Evolutionary conservation across 1,140 invertebrate genomes (phyloP).

Genomic region (Spodoptera frugiperda): DNA sequence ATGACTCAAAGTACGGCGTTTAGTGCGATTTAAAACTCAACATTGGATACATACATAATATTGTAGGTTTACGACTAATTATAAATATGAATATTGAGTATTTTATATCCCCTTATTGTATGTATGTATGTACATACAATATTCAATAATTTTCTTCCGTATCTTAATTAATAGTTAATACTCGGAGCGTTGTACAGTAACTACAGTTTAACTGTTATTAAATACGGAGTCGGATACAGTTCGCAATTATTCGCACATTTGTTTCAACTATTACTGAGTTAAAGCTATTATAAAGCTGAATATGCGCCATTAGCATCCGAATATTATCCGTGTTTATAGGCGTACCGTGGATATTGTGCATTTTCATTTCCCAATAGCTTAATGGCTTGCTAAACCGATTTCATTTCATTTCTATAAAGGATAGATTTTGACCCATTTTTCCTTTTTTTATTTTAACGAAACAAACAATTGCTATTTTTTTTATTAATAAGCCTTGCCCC

Average conservation of each 20-base stretch:
- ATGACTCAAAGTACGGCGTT: too few relatives aligned
- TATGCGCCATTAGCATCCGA: conserved; percentile 42
- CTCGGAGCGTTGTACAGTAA: not conserved
- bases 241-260: conserved; percentile 31
- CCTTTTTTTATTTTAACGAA: too few relatives aligned
- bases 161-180: not conserved
- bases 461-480: too few relatives aligned
- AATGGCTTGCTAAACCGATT: conserved; percentile 67
- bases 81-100: too few relatives aligned
- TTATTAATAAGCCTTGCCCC: too few relatives aligned
- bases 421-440: too few relatives aligned
- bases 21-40: too few relatives aligned
- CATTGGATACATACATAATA: too few relatives aligned
- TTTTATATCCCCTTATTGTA: too few relatives aligned
- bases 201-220: conserved; percentile 19
- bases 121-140: too few relatives aligned
- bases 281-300: conserved; percentile 30
- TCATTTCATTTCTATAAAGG: conserved; percentile 52
- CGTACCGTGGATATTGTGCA: conserved; percentile 24
- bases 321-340: conserved; percentile 45
- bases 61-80: too few relatives aligned
- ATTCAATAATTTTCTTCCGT: not conserved
- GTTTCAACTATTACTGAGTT: conserved; percentile 41
- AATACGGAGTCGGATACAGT: conserved; percentile 7
- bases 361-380: conserved; percentile 19